Conservation (phyloP, 2,888 invertebrate genomes). For the Pheosia gnoma region DNA sequence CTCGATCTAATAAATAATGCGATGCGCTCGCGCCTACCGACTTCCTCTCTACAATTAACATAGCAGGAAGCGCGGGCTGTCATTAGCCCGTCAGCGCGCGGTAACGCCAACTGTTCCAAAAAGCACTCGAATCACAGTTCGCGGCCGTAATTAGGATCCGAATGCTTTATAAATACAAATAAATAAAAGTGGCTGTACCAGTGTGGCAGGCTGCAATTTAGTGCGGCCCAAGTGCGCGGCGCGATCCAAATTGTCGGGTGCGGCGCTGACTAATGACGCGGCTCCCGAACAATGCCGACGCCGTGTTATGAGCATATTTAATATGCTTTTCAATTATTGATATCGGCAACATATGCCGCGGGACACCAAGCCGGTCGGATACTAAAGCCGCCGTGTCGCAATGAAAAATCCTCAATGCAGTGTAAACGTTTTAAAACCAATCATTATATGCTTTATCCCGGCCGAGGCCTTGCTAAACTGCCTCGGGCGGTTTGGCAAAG, state of each 20-base stretch:
- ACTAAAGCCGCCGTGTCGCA: too few relatives aligned
- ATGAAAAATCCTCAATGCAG: too few relatives aligned
- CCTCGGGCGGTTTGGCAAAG: too few relatives aligned
- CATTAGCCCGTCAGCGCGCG: slow-evolving; percentile 78
- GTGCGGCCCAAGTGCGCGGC: slow-evolving; percentile 57
- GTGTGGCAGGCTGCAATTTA: slow-evolving; percentile 79
- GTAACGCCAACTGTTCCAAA: slow-evolving; percentile 75
- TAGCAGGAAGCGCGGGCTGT: slow-evolving; percentile 79
- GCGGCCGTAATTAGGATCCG: slow-evolving; percentile 75
- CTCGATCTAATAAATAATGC: slow-evolving; percentile 76
- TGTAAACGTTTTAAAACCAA: too few relatives aligned
- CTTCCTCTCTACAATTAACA: slow-evolving; percentile 79
- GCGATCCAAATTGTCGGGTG: slow-evolving; percentile 76
- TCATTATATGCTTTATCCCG: too few relatives aligned
- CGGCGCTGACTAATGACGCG: slow-evolving; percentile 75
- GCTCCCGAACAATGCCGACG: slow-evolving; percentile 62
- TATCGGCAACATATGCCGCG: slow-evolving; percentile 65
- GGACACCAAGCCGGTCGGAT: slow-evolving; percentile 29
- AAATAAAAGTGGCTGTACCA: slow-evolving; percentile 76
- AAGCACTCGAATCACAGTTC: slow-evolving; percentile 74
- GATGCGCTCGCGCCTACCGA: slow-evolving; percentile 69
- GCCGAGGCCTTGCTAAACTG: too few relatives aligned
- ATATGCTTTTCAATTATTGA: slow-evolving; percentile 71
- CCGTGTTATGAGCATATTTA: slow-evolving; percentile 69
- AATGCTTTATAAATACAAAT: slow-evolving; percentile 80